Percentiles rank a stretch among this genome's conserved stretches.
Evolutionary conservation across 2,113 vertebrate genomes (phyloP).

Genomic region (Scomber scombrus): DNA sequence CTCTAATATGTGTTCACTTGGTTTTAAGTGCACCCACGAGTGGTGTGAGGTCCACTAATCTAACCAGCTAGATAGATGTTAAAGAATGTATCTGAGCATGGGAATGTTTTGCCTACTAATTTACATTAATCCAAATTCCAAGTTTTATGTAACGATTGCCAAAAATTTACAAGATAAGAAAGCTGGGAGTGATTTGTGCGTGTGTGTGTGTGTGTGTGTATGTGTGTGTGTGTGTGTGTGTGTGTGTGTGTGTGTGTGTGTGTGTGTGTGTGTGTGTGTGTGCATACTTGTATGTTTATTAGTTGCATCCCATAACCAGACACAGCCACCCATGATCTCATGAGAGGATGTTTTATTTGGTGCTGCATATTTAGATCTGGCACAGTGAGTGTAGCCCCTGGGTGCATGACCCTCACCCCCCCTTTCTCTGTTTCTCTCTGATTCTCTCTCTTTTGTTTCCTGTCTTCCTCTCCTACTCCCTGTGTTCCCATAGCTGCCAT

Average conservation of each 20-base stretch:
- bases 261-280: slow-evolving; percentile 42
- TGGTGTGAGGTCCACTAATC: slow-evolving; percentile 42
- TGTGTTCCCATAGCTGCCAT: slow-evolving; percentile 63
- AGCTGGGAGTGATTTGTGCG: slow-evolving; percentile 60
- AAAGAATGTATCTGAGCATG: slow-evolving; percentile 59
- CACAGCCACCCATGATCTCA: slow-evolving; percentile 56
- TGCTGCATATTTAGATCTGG: slow-evolving; percentile 71
- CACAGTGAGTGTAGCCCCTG: slow-evolving; percentile 47
- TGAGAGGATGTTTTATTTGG: slow-evolving; percentile 77
- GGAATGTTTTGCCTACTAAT: slow-evolving; percentile 53
- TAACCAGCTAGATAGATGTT: slow-evolving; percentile 39
- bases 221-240: slow-evolving; percentile 50
- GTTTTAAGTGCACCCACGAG: slow-evolving; percentile 18
- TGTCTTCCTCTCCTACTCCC: slow-evolving; percentile 38
- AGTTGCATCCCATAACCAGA: slow-evolving; percentile 54
- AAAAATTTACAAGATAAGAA: slow-evolving; percentile 73
- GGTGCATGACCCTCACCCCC: slow-evolving; percentile 46
- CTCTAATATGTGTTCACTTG: slow-evolving; percentile 6
- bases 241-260: slow-evolving; percentile 52
- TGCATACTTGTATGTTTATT: slow-evolving; percentile 42
- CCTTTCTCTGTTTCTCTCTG: slow-evolving; percentile 15
- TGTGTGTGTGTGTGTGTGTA: slow-evolving; percentile 26
- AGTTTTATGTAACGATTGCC: slow-evolving; percentile 58
- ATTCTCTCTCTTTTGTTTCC: slow-evolving; percentile 70
- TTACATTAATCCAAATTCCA: slow-evolving; percentile 58